Evolutionary conservation across 2,797 vertebrate species (phyloP).

Genomic region (Rhabdomys pumilio): DNA sequence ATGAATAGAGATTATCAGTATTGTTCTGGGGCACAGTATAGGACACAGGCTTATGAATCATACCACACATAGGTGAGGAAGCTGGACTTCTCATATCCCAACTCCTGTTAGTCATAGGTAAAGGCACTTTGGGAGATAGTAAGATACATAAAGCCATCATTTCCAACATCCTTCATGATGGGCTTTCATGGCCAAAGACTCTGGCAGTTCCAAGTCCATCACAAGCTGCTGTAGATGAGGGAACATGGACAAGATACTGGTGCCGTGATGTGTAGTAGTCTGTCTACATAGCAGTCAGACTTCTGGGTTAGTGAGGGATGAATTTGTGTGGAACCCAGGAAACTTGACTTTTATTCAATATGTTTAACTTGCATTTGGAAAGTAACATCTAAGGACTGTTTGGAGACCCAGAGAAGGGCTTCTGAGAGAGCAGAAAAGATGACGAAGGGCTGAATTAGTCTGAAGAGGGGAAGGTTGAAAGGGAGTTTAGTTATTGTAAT

Average conservation of each 20-base stretch:
- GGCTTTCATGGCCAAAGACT: neutral
- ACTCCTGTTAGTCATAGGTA: neutral
- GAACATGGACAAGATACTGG: neutral
- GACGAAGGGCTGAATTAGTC: slow-evolving; percentile 13
- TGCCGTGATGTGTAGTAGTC: no score
- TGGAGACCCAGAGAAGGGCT: neutral
- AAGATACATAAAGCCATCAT: neutral
- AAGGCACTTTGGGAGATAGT: neutral
- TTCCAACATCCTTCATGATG: neutral
- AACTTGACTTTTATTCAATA: neutral
- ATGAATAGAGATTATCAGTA: neutral
- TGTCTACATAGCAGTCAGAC: neutral
- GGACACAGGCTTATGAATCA: neutral
- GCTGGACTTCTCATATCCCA: neutral
- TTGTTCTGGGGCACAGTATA: neutral
- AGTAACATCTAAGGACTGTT: neutral
- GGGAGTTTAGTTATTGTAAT: slow-evolving; percentile 49
- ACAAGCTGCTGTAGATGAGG: neutral
- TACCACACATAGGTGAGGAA: neutral
- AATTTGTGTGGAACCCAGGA: neutral
- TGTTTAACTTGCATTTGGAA: neutral
- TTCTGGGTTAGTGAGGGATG: neutral
- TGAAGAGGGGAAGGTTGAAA: slow-evolving; percentile 55
- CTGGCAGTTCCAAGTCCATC: neutral
- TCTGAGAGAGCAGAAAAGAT: neutral